Evolutionary conservation across 1,140 invertebrate species (phyloP), one percentile per base, ranked within the genome.

Genomic region (Lepidurus apus): DNA sequence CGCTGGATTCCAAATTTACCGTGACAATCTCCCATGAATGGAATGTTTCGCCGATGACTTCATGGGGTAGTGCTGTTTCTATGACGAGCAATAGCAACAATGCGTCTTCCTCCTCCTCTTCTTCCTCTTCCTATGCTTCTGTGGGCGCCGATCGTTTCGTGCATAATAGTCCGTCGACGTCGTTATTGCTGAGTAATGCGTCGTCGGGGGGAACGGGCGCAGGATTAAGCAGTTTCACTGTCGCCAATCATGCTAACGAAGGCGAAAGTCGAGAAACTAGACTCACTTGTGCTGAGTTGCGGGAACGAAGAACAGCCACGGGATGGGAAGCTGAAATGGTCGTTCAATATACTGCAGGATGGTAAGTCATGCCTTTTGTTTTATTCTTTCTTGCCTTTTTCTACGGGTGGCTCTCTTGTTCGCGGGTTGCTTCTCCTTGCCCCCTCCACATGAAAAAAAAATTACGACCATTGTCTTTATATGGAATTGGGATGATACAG

Each of bases 251-350:
- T 13, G 53, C 53, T 65, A 65, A 65, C 53, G 53, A 65, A 21
- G 53, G 53, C 53, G 53, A 65, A 21, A 65, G 53, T 65, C 8
- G 53, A 21, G 53, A 65, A 65, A 65, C 53, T n/a, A 65, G 53
- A 65, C 53, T 65, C 53, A 17, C 53, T 65, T 65, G 53, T 65
- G 8, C 53, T n/a, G 53, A 65, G 8, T 17, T 65, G 53, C 17
- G 53, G 13, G 53, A 65, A 65, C 17, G 53, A 65, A 65, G 53
- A 65, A 65, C 13, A 65, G 53, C 53, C 53, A 65, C 53, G 21
- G 53, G 53, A 65, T 65, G 53, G 53, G 53, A 65, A 65, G 53
- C 53, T 65, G 53, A 65, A 65, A 65, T 65, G 17, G 53, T 65
- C 6, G 53, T 65, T 65, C 53, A 65, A 21, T 65, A 65, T 65